Evolutionary conservation across 2,797 vertebrate species (phyloP).

Genomic region (Phataginus tetradactyla): DNA sequence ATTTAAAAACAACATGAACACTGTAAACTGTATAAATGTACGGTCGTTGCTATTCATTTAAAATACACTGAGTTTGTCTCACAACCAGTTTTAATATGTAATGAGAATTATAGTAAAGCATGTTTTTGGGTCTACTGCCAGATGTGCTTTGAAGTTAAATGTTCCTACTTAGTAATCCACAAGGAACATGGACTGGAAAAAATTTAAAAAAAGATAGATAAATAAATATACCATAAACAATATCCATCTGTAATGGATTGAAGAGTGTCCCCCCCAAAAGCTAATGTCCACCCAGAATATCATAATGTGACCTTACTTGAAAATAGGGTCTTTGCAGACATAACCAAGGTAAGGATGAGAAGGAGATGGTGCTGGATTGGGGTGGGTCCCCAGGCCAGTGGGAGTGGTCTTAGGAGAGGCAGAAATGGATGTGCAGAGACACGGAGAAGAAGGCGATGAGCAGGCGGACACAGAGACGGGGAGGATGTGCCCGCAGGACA

Average conservation of each 20-base stretch:
- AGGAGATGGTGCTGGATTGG: not conserved
- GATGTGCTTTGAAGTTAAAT: conserved; percentile 91
- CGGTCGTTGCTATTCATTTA: not conserved
- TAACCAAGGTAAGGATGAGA: not conserved
- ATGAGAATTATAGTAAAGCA: conserved; percentile 78
- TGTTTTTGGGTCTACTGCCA: conserved; percentile 87
- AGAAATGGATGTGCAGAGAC: not conserved
- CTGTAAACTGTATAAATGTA: conserved; percentile 10
- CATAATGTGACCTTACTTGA: not conserved
- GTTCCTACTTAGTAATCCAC: conserved; percentile 91
- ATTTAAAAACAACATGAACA: conserved; percentile 47
- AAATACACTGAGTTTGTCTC: not conserved
- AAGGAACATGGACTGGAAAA: conserved; percentile 90
- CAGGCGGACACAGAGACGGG: too few relatives aligned
- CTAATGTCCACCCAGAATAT: not conserved
- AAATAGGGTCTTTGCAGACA: not conserved
- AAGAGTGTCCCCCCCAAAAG: not conserved
- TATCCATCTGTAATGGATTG: not conserved
- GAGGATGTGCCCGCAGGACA: not conserved
- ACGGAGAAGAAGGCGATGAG: not conserved
- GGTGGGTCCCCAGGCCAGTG: not conserved
- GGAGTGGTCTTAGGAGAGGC: not conserved
- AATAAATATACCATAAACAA: not conserved
- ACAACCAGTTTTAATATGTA: conserved; percentile 64
- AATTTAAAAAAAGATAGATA: conserved; percentile 68